Conservation (phyloP, 2,113 vertebrate genomes). For the Isurus oxyrinchus region DNA sequence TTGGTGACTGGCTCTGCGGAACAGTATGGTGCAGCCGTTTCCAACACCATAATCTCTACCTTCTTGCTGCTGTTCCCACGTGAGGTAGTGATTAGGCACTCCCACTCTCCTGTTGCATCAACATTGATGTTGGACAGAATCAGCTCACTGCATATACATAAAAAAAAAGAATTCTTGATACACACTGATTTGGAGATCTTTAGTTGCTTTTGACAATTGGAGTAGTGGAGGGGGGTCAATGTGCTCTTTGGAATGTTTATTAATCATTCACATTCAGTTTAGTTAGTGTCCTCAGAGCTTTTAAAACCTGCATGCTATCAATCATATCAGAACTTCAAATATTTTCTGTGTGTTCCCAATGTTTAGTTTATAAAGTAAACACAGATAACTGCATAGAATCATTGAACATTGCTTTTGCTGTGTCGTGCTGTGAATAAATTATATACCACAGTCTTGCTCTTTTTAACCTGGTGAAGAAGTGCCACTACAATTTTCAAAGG, state of each 20-base stretch:
- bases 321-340: neutral
- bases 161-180: constrained; percentile 32
- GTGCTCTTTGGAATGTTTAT: neutral
- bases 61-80: constrained; percentile 72
- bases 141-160: constrained; percentile 63
- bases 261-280: neutral
- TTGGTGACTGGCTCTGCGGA: constrained; percentile 73
- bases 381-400: neutral
- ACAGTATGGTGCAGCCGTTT: constrained; percentile 75
- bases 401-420: neutral
- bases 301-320: neutral
- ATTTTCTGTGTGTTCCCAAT: no score
- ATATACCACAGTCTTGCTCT: neutral
- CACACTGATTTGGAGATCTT: constrained; percentile 4
- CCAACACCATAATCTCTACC: constrained; percentile 80
- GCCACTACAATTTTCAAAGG: neutral
- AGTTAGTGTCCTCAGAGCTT: neutral
- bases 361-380: neutral
- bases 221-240: no score
- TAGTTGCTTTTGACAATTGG: neutral
- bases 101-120: constrained; percentile 70
- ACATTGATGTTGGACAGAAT: constrained; percentile 76
- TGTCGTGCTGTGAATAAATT: neutral
- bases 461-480: neutral
- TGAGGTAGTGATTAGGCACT: constrained; percentile 76